phyloP scores from a whole-genome alignment of 1,140 invertebrate genomes.

The Euborellia annulipes region DNA sequence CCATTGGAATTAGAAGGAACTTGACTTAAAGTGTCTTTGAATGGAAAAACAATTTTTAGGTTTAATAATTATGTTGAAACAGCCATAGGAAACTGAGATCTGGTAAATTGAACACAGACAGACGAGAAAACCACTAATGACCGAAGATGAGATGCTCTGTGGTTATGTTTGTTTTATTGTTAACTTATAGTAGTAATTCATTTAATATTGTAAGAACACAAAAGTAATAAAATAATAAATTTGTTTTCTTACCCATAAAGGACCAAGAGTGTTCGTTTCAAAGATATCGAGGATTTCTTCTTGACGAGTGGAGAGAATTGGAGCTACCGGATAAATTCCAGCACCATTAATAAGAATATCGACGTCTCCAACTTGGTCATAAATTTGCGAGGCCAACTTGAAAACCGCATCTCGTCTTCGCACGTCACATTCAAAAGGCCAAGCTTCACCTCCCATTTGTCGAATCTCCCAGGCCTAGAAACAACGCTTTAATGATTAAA shows the following conservation, averaged over 20 bases:
- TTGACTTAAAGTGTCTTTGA: no score
- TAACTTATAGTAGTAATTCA: neutral
- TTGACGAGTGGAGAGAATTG: neutral
- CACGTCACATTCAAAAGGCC: constrained; percentile 1
- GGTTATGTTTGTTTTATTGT: neutral
- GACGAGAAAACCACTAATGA: neutral
- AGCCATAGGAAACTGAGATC: neutral
- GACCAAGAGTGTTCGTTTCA: constrained; percentile 1
- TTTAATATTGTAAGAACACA: neutral
- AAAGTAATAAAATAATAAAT: neutral
- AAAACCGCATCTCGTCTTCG: neutral
- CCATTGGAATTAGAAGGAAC: no score
- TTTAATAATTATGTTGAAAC: neutral
- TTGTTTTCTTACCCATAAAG: constrained; percentile 6
- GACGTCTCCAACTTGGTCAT: neutral
- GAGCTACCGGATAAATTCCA: constrained; percentile 5
- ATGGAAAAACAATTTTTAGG: no score
- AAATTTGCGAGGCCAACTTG: neutral
- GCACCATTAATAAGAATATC: constrained; percentile 5
- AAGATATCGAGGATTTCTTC: neutral
- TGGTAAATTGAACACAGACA: neutral
- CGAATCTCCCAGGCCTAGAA: no score
- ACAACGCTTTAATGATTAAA: no score
- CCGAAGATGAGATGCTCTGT: neutral
- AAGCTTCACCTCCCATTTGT: no score